These are phyloP conservation scores for Drosophila limbata DNA, from an alignment of 2,888 invertebrate species.

Conservation along the genomic window DNA sequence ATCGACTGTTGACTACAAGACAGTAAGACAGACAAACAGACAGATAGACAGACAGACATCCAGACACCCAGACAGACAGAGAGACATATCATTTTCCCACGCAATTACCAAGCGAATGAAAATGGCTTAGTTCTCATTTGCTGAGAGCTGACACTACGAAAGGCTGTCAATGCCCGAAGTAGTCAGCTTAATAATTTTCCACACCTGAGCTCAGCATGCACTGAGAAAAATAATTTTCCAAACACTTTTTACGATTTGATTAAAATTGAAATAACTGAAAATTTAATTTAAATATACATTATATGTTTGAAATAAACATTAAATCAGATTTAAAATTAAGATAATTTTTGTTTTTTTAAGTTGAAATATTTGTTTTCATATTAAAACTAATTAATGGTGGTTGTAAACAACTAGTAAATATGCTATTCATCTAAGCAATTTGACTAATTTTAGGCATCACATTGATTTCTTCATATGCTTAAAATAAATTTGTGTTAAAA, in stretches of 20 bases:
- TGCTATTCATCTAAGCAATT: too few species aligned
- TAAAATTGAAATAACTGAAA: background rate
- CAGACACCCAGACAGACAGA: background rate
- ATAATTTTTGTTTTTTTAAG: background rate
- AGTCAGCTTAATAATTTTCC: slow-evolving; percentile 16
- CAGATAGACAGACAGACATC: background rate
- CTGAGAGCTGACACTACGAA: slow-evolving; percentile 10
- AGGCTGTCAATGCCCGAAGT: slow-evolving; percentile 12
- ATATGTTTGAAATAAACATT: too few species aligned
- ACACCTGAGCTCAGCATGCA: slow-evolving; percentile 10
- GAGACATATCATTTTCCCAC: slow-evolving; percentile 5
- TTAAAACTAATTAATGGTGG: too few species aligned
- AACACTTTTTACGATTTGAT: background rate
- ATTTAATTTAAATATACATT: background rate
- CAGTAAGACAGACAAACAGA: background rate
- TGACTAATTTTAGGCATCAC: too few species aligned
- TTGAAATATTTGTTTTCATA: background rate
- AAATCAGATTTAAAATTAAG: too few species aligned
- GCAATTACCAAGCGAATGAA: slow-evolving; percentile 17
- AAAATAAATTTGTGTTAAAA: too few species aligned
- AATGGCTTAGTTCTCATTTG: slow-evolving; percentile 11
- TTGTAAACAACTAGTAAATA: too few species aligned
- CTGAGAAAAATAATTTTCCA: slow-evolving; percentile 1
- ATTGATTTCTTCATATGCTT: too few species aligned
- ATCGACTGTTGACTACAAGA: background rate